Evolutionary conservation across 2,113 vertebrate genomes (phyloP).

Genomic region (Sciurus niger): DNA sequence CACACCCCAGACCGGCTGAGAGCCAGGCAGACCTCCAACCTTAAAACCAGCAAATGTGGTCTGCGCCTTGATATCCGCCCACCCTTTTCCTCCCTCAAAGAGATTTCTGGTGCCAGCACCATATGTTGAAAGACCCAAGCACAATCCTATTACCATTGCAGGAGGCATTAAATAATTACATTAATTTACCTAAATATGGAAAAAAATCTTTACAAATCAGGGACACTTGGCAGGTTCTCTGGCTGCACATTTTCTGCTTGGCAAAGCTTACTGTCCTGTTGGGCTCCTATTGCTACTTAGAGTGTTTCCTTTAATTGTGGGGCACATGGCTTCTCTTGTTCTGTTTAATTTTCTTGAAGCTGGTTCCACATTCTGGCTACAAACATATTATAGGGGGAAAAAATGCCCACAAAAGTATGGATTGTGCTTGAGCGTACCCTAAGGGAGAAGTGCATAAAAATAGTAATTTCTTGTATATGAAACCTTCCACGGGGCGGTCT

Average conservation of each 20-base stretch:
- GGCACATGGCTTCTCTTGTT: slow-evolving; percentile 90
- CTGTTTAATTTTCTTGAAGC: slow-evolving; percentile 89
- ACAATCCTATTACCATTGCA: slow-evolving; percentile 86
- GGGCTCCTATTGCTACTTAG: slow-evolving; percentile 93
- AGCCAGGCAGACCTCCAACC: slow-evolving; percentile 84
- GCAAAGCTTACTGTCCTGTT: slow-evolving; percentile 90
- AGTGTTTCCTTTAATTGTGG: slow-evolving; percentile 93
- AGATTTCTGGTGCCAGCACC: slow-evolving; percentile 84
- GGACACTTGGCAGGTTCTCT: slow-evolving; percentile 92
- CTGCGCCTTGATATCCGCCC: slow-evolving; percentile 75
- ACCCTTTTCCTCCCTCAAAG: slow-evolving; percentile 71
- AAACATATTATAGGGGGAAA: slow-evolving; percentile 80
- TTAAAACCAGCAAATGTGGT: slow-evolving; percentile 83
- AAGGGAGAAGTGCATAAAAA: slow-evolving; percentile 84
- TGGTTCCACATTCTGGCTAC: slow-evolving; percentile 84
- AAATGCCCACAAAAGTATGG: slow-evolving; percentile 85
- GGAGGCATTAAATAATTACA: slow-evolving; percentile 89
- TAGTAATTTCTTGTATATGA: slow-evolving; percentile 86
- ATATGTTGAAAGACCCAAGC: slow-evolving; percentile 84
- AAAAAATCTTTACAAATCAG: slow-evolving; percentile 92
- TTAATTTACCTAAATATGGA: slow-evolving; percentile 91
- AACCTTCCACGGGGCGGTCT: slow-evolving; percentile 73
- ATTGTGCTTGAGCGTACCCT: slow-evolving; percentile 86
- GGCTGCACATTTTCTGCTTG: slow-evolving; percentile 92
- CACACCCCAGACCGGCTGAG: slow-evolving; percentile 79